Base-by-base conservation (phyloP, 2,113 vertebrate genomes). In the Alethe castanea region DNA sequence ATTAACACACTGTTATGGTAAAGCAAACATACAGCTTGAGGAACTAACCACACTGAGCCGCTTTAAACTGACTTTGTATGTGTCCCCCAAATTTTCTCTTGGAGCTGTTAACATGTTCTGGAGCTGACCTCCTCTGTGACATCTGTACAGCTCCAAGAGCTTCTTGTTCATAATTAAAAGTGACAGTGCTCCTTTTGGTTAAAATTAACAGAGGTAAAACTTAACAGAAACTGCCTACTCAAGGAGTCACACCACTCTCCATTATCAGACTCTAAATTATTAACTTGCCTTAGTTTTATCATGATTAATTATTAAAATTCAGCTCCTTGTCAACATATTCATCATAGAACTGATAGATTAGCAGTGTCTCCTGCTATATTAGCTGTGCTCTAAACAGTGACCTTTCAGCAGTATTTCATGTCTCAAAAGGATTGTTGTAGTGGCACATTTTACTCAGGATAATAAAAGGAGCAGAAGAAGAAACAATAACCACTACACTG, bases 281-380 rank as follows among this genome's bases (percentile, higher is more conserved):
- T 95, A 96, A 93, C 86, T 95, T 23, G 40, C 69, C 76, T 97
- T 97, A 98, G 92, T 96, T 97, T 96, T 96, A 95, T 90, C 93
- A 94, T 95, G 83, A 97, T 97, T 97, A 97, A 97, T 97, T 97
- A 97, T 97, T 97, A 97, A 97, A 96, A 97, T 96, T 95, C 89
- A 91, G 94, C 66, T 83, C 66, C 91, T 96, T 97, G 83, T 97
- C 85, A 96, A 96, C 96, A 97, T 94, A 96, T 90, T 96, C 70
- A 97, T 89, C 81, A 93, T 12, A 84, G 71, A 94, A 88, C 50
- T 23, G 53, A 97, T 70, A 96, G 73, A 88, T 95, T 96, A 97
- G 92, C 87, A 71, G 56, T 56, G 57, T 87, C 96, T 96, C 50
- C 3, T 89, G 67, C 81, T 88, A 47, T 82, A 87, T 81, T 91